Evolutionary conservation across 2,888 invertebrate genomes (phyloP), one percentile per base, ranked within the genome.

Genomic region (Caenorhabditis parvicauda): DNA sequence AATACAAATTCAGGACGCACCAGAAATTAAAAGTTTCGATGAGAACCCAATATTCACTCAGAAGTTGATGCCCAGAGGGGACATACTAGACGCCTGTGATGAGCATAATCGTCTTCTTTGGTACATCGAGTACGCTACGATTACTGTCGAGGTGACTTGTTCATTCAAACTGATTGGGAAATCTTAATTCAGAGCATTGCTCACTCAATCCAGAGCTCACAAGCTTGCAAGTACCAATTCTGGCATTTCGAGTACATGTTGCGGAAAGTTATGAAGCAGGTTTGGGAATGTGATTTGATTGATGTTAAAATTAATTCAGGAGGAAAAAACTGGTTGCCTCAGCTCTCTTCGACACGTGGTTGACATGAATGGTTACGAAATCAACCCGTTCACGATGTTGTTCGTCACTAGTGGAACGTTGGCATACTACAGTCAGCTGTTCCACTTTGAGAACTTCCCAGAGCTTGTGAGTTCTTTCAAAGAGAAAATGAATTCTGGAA

Each of bases 401-500:
- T 79, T 81, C 53, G 76, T 80, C 7, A 67, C 65, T 45, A 74
- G 71, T 54, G 81, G 81, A 44, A 73, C 76, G 0, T 59, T 81
- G 22, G 75, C 75, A 25, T 81, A 81, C 62, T 79, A 79, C 54
- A 72, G 77, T 9, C 75, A 80, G 35, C 61, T 81, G 7, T 75
- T 81, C 60, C 81, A 81, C 49, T 81, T 77, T 55, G 79, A 81
- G 42, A 78, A 81, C 64, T 81, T 79, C 46, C 81, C 81, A 2
- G 79, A 81, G 49, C 61, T 79, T 48, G 78, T 79, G 29, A 64
- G 67, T 24, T 7, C 12, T 21, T 44, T n/a, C 9, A 32, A n/a
- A n/a, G n/a, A n/a, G n/a, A n/a, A n/a, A n/a, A n/a, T n/a, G n/a
- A n/a, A n/a, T n/a, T n/a, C n/a, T n/a, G n/a, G n/a, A n/a, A n/a